Conservation (phyloP, 2,797 vertebrate genomes). For the Falco novaeseelandiae region DNA sequence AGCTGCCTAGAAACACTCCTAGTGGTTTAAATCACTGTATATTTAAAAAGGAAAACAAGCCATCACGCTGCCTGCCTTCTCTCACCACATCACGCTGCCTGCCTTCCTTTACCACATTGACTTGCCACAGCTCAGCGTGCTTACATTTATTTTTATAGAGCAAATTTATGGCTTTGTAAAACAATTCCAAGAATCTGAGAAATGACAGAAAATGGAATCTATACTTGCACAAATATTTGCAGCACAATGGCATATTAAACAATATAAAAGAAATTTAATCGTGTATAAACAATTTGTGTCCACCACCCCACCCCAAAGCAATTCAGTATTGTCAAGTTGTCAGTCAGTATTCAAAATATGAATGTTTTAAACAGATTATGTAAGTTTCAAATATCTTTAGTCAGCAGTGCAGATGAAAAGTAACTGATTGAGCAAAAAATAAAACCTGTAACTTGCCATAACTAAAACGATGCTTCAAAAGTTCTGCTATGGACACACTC, state of each 20-base stretch:
- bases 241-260: not conserved
- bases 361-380: not conserved
- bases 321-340: not conserved
- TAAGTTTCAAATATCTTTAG: not conserved
- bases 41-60: conserved; percentile 32
- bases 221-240: not conserved
- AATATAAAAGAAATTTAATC: not conserved
- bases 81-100: not conserved
- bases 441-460: not conserved
- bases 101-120: not conserved
- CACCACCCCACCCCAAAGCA: not conserved
- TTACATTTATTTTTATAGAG: not conserved
- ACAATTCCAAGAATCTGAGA: not conserved
- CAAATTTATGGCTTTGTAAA: not conserved
- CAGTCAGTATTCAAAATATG: not conserved
- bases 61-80: not conserved
- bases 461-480: not conserved
- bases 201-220: not conserved
- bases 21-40: conserved; percentile 20
- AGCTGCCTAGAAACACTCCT: not conserved
- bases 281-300: not conserved
- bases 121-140: not conserved
- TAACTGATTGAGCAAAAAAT: not conserved
- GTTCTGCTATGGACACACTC: not conserved
- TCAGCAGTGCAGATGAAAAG: not conserved